Evolutionary conservation across 2,797 vertebrate species (phyloP), one percentile per base, ranked within the genome.

Genomic region (Melanotaenia trifasciata): DNA sequence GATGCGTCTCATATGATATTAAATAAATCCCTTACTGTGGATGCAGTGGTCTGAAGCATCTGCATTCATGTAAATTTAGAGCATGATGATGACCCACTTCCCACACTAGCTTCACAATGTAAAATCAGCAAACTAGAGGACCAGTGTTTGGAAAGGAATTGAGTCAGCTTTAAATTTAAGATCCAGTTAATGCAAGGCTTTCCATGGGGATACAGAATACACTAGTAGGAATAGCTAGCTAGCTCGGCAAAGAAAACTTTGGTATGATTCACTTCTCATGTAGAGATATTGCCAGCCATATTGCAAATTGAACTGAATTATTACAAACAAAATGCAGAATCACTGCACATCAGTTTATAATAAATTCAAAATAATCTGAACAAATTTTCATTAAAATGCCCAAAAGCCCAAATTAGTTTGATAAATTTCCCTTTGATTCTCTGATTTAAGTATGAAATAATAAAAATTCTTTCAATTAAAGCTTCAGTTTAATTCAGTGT

Each of bases 31-130:
- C 72, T 72, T 67, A 5, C 57, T 65, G 78, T 40, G 14, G 54
- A 6, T 64, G 69, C 82, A 38, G 22, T 1, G 5, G 72, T 24
- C 56, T 10, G 24, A 4, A 51, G 64, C 63, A 65, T 76, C 66
- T 72, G 77, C 75, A 66, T 83, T 73, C 56, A 60, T 77, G 62
- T 62, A 77, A 71, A 86, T 76, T 70, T 58, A 65, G 56, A 22
- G 47, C 50, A 24, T 10, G 58, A 69, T 0, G 56, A 20, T 77
- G 77, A 79, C 75, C 76, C 71, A 72, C 38, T 77, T 78, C 58
- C 40, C 14, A 54, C 51, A 32, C 38, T 4, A 4, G 38, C 63
- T 45, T n/a, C 11, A 18, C 5, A n/a, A 30, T 14, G 20, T 32
- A 63, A 59, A 67, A 66, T 70, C 4, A 67, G 24, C n/a, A 66